Evolutionary conservation across 2,888 invertebrate species (phyloP), one percentile per base, ranked within the genome.

Genomic region (Eugnorisma glareosa): DNA sequence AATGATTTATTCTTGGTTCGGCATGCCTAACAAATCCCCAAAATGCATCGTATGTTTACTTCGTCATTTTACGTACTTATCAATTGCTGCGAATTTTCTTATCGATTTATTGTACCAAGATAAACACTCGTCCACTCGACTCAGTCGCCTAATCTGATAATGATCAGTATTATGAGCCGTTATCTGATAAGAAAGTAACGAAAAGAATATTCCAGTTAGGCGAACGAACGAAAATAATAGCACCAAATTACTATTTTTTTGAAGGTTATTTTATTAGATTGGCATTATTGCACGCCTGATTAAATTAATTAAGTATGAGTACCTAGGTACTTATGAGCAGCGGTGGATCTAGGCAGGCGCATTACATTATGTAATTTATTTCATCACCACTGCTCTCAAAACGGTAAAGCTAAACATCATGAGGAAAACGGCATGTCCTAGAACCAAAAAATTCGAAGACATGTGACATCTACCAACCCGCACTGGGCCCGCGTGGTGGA

Each of bases 141-240:
- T 69, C 82, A 73, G 85, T 88, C 86, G 86, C 85, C 82, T 84
- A 89, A 90, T 88, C 82, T 81, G 79, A 86, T 87, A 84, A 88
- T 88, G 79, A 89, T 89, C 84, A 82, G 69, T 67, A 69, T 78
- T 81, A 77, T 66, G 61, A 75, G 67, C 70, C 24, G 61, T 61
- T 82, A 81, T 73, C 87, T 74, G 82, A 81, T 87, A 84, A 79
- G 67, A 73, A 61, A 72, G 71, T 67, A 69, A 57, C 37, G 72
- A 71, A 83, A 79, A 73, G 67, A 71, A 78, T 71, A 71, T 77
- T 83, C 37, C 69, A 74, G 71, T 69, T 68, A 82, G 11, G 18
- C 48, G 68, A 43, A 48, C 57, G 63, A 64, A 54, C 37, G 31
- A 54, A 59, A 54, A 63, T 45, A 77, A 48, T 61, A 35, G n/a